A percentile compares a stretch with the other conserved stretches of the same genome.
These are phyloP conservation scores for Xenopus borealis DNA, from an alignment of 2,113 vertebrate genomes.

Conservation along the genomic window DNA sequence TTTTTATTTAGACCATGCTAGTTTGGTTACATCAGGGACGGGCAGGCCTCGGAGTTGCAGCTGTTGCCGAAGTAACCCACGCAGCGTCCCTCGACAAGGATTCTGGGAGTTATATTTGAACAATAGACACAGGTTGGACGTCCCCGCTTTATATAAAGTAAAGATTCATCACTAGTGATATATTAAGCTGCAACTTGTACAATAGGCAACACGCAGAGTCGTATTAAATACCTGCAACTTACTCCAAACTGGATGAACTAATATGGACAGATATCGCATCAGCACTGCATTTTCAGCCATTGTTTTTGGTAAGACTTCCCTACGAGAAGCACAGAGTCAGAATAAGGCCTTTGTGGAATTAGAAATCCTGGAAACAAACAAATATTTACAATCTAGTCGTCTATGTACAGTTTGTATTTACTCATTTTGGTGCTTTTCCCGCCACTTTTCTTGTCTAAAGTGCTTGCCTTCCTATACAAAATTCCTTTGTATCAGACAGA, in stretches of 20 bases:
- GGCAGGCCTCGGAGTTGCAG: not conserved
- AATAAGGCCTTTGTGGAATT: conserved; percentile 69
- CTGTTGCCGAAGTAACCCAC: not conserved
- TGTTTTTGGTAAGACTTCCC: conserved; percentile 60
- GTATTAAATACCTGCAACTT: conserved; percentile 59
- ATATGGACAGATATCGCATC: conserved; percentile 52
- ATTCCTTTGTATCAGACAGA: conserved; percentile 45
- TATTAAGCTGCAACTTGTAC: conserved; percentile 66
- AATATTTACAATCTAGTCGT: conserved; percentile 61
- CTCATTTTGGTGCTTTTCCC: conserved; percentile 52
- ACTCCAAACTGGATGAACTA: conserved; percentile 51
- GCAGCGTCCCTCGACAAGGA: not conserved
- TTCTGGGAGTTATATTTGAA: not conserved
- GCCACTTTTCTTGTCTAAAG: conserved; percentile 59
- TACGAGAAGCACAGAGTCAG: conserved; percentile 58
- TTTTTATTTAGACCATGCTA: conserved; percentile 77
- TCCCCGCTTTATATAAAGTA: conserved; percentile 43
- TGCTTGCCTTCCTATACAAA: conserved; percentile 56
- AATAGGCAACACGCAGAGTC: conserved; percentile 64
- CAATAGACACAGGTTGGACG: not conserved
- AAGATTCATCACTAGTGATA: conserved; percentile 59
- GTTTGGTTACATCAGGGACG: conserved; percentile 55
- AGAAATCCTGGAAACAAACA: conserved; percentile 59
- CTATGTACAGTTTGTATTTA: conserved; percentile 60
- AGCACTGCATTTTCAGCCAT: conserved; percentile 51